Percentiles rank a stretch among this genome's conserved stretches.
These are phyloP conservation scores for Poeciliopsis retropinna DNA, from an alignment of 2,113 vertebrate genomes.

Conservation along the genomic window DNA sequence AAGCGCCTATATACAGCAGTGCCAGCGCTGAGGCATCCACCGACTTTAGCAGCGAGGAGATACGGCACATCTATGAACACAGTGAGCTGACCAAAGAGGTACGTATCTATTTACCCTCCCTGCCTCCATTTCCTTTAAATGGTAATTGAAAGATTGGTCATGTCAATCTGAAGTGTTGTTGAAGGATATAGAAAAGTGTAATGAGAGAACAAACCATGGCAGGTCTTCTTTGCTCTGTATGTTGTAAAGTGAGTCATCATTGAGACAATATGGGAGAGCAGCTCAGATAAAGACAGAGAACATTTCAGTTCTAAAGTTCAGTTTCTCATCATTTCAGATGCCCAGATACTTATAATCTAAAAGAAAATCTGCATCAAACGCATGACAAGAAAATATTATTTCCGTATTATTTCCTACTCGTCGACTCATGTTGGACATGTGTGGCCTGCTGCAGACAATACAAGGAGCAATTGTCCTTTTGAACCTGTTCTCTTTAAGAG, in stretches of 20 bases:
- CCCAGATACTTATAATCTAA: no score
- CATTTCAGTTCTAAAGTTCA: no score
- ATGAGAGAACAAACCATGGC: neutral
- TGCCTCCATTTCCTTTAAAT: neutral
- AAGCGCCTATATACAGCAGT: constrained; percentile 82
- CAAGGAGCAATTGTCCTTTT: no score
- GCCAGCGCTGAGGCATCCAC: constrained; percentile 87
- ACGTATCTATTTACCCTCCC: constrained; percentile 11
- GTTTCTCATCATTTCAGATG: no score
- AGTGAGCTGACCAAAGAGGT: constrained; percentile 93
- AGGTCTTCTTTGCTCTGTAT: neutral
- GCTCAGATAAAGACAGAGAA: no score
- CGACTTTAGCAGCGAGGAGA: constrained; percentile 94
- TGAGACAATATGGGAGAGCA: neutral
- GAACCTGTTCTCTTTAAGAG: no score
- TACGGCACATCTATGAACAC: constrained; percentile 93
- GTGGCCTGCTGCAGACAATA: no score
- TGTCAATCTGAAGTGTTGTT: neutral
- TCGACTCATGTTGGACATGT: no score
- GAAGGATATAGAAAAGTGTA: neutral
- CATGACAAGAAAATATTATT: no score
- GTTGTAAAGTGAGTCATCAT: neutral
- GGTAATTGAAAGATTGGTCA: neutral
- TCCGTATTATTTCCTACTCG: no score
- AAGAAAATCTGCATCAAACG: no score